Percentiles rank a stretch among this genome's conserved stretches.
Evolutionary conservation across 2,888 invertebrate species (phyloP).

Genomic region (Caenorhabditis wallacei): DNA sequence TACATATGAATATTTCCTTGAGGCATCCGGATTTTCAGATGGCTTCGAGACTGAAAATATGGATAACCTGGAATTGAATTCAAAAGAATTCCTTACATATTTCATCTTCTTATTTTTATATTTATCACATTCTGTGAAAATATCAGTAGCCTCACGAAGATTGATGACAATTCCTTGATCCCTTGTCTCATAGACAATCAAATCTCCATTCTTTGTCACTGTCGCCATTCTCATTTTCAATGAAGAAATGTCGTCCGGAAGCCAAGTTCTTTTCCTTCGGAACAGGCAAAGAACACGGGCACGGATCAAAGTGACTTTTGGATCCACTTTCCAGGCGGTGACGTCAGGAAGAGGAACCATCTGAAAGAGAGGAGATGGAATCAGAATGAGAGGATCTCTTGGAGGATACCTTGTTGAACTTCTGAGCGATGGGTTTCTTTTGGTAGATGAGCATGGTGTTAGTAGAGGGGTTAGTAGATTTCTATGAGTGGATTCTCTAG

Average conservation of each 20-base stretch:
- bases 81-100: conserved; percentile 13
- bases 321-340: conserved; percentile 50
- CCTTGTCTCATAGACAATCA: conserved; percentile 57
- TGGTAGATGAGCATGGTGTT: conserved; percentile 19
- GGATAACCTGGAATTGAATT: not conserved
- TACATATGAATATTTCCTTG: conserved; percentile 58
- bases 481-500: conserved; percentile 12
- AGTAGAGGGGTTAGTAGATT: conserved; percentile 49
- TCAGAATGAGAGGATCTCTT: no score
- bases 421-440: conserved; percentile 47
- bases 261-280: conserved; percentile 42
- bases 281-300: conserved; percentile 51
- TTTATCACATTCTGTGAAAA: conserved; percentile 56
- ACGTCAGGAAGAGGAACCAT: conserved; percentile 49
- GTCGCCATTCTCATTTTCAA: conserved; percentile 57
- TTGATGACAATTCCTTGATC: conserved; percentile 57
- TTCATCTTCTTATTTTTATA: conserved; percentile 48
- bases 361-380: no score
- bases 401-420: conserved; percentile 45
- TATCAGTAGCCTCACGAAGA: conserved; percentile 32
- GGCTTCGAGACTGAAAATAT: conserved; percentile 46
- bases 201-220: conserved; percentile 51
- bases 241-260: conserved; percentile 51
- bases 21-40: conserved; percentile 54
- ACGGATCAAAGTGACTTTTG: conserved; percentile 34